A percentile compares a stretch with the other conserved stretches of the same genome.
Evolutionary conservation across 2,888 invertebrate species (phyloP).

Genomic region (Hirtodrosophila duncani): DNA sequence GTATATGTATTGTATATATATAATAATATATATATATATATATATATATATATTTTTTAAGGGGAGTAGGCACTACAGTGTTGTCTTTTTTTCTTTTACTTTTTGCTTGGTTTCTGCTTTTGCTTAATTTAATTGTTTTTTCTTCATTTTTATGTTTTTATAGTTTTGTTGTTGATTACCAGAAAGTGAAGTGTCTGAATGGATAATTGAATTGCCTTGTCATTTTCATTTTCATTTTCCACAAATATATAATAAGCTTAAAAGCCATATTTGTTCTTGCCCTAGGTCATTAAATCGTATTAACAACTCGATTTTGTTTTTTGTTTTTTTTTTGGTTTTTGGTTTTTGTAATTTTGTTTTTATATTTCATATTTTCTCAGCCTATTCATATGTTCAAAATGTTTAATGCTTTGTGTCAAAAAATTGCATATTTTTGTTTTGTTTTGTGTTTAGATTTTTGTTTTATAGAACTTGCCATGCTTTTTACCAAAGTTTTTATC

Average conservation of each 20-base stretch:
- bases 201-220: slow-evolving; percentile 12
- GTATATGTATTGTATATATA: slow-evolving; percentile 62
- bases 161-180: slow-evolving; percentile 36
- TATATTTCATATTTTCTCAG: too few relatives aligned
- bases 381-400: slow-evolving; percentile 24
- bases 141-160: slow-evolving; percentile 20
- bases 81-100: slow-evolving; percentile 45
- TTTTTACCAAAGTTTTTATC: neutral
- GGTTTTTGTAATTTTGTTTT: slow-evolving; percentile 14
- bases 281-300: slow-evolving; percentile 36
- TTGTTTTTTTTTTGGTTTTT: slow-evolving; percentile 20
- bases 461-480: too few relatives aligned
- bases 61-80: slow-evolving; percentile 77
- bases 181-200: too few relatives aligned
- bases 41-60: slow-evolving; percentile 44
- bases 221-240: slow-evolving; percentile 11
- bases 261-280: slow-evolving; percentile 43
- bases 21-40: slow-evolving; percentile 30
- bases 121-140: slow-evolving; percentile 36
- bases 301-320: slow-evolving; percentile 46
- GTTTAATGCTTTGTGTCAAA: slow-evolving; percentile 27
- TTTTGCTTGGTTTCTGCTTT: slow-evolving; percentile 35
- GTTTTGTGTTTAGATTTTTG: neutral
- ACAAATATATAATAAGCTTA: slow-evolving; percentile 49
- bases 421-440: slow-evolving; percentile 31